Conservation (phyloP, 1,140 invertebrate genomes). For the Leptopilina clavipes region DNA sequence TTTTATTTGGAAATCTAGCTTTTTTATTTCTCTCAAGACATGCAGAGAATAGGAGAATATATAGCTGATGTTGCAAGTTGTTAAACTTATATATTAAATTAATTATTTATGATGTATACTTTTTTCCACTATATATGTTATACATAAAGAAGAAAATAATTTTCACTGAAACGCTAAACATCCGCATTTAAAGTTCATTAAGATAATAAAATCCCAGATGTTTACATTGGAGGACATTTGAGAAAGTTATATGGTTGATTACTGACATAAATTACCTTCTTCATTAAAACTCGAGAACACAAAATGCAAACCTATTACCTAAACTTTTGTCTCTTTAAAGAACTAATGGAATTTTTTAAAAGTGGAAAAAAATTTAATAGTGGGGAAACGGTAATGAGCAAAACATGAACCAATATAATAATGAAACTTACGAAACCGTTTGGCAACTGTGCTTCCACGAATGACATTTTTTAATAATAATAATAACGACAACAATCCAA, state of each 20-base stretch:
- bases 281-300: neutral
- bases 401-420: too few relatives aligned
- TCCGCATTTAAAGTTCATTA: neutral
- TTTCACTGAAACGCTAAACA: neutral
- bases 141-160: neutral
- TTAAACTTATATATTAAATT: too few relatives aligned
- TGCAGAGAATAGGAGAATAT: neutral
- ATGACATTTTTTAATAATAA: neutral
- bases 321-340: conserved; percentile 8
- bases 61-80: neutral
- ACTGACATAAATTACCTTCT: neutral
- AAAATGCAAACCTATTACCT: neutral
- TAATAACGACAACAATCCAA: neutral
- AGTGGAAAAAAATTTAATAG: too few relatives aligned
- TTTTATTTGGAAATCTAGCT: neutral
- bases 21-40: neutral
- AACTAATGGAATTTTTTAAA: too few relatives aligned
- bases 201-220: neutral
- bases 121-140: too few relatives aligned
- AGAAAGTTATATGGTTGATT: neutral
- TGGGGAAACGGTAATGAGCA: too few relatives aligned
- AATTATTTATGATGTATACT: too few relatives aligned
- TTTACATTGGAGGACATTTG: neutral
- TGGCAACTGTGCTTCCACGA: too few relatives aligned
- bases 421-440: too few relatives aligned